Evolutionary conservation across 2,797 vertebrate species (phyloP), one percentile per base, ranked within the genome.

Genomic region (Tangara arthus): DNA sequence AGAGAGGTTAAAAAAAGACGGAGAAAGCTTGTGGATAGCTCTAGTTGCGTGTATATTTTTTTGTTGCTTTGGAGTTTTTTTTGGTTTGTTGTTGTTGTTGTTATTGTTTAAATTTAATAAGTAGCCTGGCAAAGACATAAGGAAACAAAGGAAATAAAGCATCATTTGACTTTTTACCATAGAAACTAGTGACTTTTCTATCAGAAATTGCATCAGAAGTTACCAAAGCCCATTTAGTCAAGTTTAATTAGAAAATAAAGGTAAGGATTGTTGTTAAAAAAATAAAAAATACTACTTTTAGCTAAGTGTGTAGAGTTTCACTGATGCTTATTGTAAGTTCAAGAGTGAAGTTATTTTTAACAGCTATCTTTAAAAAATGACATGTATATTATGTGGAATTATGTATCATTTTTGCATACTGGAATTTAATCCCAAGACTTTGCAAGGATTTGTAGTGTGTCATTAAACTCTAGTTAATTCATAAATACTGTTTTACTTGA

Each of bases 381-480:
- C 9, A 11, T 12, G 1, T 3, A 41, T 12, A 59, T 8, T 72
- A 10, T 81, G 59, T 49, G 35, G 41, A 87, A 57, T 89, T 60
- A 35, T 8, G 9, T 75, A 78, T 34, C 4, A 30, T 73, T 91
- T 87, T 64, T 79, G 27, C 21, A 22, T 82, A n/a, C 30, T 82
- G 55, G 42, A 66, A 77, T 91, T 60, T 69, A 70, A 70, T 14
- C 75, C 64, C 55, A 52, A 52, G 42, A 56, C 16, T 88, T 90
- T 5, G 4, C 63, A 72, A 83, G 56, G 32, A 70, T 93, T 97
- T 77, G 26, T 78, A 49, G 10, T 35, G 12, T 76, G 28, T 46
- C 91, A 78, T 72, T 93, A 90, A 93, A 86, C 35, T 79, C 8
- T 22, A 32, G 85, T 79, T 88, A 87, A 76, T 90, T 90, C 22